Base-by-base conservation (phyloP, 2,113 vertebrate species). In the Lota lota region DNA sequence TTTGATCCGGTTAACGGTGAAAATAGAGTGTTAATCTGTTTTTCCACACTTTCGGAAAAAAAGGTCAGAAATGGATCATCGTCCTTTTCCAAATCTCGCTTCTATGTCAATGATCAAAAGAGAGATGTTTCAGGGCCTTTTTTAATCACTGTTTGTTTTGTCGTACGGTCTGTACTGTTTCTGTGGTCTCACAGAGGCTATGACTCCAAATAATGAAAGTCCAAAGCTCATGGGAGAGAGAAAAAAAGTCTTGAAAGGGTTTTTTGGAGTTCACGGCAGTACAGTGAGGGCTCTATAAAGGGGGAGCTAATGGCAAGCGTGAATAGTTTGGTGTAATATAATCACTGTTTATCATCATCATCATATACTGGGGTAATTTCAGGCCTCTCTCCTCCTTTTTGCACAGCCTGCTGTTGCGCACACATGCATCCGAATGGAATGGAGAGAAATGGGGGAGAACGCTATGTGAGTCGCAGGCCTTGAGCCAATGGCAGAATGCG, bases 371-470 rank as follows among this genome's bases (percentile, higher is more conserved):
- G 73, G 60, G 66, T 50, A 72, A 73, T 57, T 72, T 84, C 65
- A 75, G 81, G 78, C 74, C 84, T 47, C 40, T 10, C 8, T 47
- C 40, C 40, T 47, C 40, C 72, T 47, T 76, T 86, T 74, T 84
- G 69, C 76, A 83, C 61, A 59, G 72, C 71, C 66, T 58, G 75
- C 72, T 73, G 79, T 78, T 81, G 68, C 82, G 2, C 53, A 56
- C 90, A 85, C 84, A 74, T 82, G 79, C 79, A 84, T 77, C 76
- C 78, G 76, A 82, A 73, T 79, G 72, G 78, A 77, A 76, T 40
- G 19, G 72, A 72, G 85, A 87, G 77, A 83, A 86, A 86, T 78
- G 72, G 64, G 70, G 80, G 76, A 75, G 83, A 84, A 89, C 86
- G 82, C 85, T 86, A 79, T 73, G 81, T 84, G 40, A 85, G 84